Base-by-base conservation (phyloP, 2,888 invertebrate species). In the Pyrochroa serraticornis region DNA sequence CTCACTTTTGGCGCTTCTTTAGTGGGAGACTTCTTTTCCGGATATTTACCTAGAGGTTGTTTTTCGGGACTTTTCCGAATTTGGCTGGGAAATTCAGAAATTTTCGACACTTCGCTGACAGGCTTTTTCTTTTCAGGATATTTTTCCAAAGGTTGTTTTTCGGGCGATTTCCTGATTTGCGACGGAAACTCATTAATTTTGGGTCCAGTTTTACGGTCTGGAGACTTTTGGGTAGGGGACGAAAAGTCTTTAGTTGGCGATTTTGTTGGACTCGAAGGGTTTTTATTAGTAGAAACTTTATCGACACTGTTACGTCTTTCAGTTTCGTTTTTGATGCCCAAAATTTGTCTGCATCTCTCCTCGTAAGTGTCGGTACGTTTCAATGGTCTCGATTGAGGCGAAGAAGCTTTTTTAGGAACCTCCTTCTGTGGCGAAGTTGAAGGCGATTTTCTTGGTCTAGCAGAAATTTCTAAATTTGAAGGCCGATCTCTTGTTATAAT, bases 281-380 rank as follows among this genome's bases (percentile, higher is more conserved):
- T 43, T 14, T 48, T 39, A 31, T 36, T 38, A 8, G 31, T 44
- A n/a, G n/a, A n/a, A n/a, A 51, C 41, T 43, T 49, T 59, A 7
- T 65, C 65, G 6, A 58, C 63, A 37, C 69, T 70, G 48, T 64
- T 65, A 9, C 62, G 54, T 36, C 61, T 54, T 60, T 68, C 30
- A 0, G 72, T 77, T 32, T 69, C 68, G 48, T 82, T 81, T 43
- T 81, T 77, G 80, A 89, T 86, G 2, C 89, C 89, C 35, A 89
- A 80, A 66, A 89, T 89, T 70, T 88, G 85, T 34, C 86, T 82
- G 64, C 89, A 89, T 32, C 89, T 81, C 74, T 89, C 89, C 75
- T 89, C 89, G 62, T 89, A 90, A 1, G 89, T 89, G 76, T 90
- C 89, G 34, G 87, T 84, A 66, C 88, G 81, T 62, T 83, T 84